Conservation (phyloP, 1,140 invertebrate genomes). For the Conus betulinus region DNA sequence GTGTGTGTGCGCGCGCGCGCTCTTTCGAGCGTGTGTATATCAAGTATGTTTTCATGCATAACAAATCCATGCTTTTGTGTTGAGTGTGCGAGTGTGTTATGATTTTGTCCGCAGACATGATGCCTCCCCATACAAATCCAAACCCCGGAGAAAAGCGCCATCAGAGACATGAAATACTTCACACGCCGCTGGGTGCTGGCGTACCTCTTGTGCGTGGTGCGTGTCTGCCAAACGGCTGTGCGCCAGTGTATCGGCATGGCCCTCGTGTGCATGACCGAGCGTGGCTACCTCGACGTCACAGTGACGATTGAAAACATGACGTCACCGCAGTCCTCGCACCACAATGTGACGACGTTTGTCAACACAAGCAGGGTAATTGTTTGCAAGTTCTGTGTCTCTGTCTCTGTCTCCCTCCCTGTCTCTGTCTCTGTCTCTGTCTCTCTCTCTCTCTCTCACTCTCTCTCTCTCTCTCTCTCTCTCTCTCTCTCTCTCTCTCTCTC, state of each 20-base stretch:
- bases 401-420: too few species aligned
- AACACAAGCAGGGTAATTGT: background rate
- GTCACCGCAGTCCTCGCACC: too few species aligned
- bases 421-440: too few species aligned
- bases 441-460: too few species aligned
- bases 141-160: background rate
- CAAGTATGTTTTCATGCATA: too few species aligned
- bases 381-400: too few species aligned
- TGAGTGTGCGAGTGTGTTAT: background rate
- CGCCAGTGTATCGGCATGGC: conserved; percentile 55
- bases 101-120: background rate
- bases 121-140: background rate
- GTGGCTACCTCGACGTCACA: background rate
- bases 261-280: conserved; percentile 48
- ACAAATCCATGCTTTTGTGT: too few species aligned
- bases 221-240: conserved; percentile 46
- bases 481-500: too few species aligned
- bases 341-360: background rate
- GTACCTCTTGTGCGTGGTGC: conserved; percentile 35
- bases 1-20: too few species aligned
- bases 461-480: too few species aligned
- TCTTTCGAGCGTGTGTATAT: too few species aligned
- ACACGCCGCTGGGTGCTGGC: conserved; percentile 53
- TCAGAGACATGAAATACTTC: conserved; percentile 29
- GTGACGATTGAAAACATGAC: background rate